These are phyloP conservation scores for Battus philenor DNA, from an alignment of 1,140 invertebrate species.

Conservation along the genomic window DNA sequence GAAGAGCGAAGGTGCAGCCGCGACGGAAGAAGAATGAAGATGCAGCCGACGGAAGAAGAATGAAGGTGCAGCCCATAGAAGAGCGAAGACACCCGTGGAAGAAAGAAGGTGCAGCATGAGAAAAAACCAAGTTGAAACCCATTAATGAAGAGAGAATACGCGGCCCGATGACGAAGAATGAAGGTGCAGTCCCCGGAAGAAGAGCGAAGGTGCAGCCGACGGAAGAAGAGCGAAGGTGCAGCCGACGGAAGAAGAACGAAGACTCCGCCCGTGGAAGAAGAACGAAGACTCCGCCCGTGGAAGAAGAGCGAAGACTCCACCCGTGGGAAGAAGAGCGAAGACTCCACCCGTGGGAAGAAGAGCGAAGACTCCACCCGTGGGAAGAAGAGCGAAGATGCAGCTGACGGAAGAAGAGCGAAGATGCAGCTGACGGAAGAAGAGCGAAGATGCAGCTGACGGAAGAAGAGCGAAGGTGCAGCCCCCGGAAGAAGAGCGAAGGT, in stretches of 20 bases:
- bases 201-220: too few species aligned
- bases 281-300: conserved; percentile 18
- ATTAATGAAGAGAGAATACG: too few species aligned
- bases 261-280: conserved; percentile 15
- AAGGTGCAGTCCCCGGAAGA: too few species aligned
- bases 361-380: neutral
- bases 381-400: conserved; percentile 16
- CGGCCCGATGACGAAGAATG: too few species aligned
- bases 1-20: too few species aligned
- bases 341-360: conserved; percentile 1
- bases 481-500: conserved; percentile 5
- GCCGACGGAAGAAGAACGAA: neutral
- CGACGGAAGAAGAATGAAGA: too few species aligned
- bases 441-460: neutral
- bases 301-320: conserved; percentile 15
- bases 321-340: conserved; percentile 10
- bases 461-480: conserved; percentile 14
- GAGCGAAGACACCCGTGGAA: too few species aligned
- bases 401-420: conserved; percentile 10
- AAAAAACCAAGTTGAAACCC: too few species aligned
- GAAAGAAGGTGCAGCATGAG: too few species aligned
- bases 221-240: neutral
- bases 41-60: too few species aligned
- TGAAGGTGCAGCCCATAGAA: too few species aligned
- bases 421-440: conserved; percentile 9